Percentiles rank a stretch among this genome's conserved stretches.
These are phyloP conservation scores for Lasioglossum albipes DNA, from an alignment of 1,140 invertebrate species.

Conservation along the genomic window DNA sequence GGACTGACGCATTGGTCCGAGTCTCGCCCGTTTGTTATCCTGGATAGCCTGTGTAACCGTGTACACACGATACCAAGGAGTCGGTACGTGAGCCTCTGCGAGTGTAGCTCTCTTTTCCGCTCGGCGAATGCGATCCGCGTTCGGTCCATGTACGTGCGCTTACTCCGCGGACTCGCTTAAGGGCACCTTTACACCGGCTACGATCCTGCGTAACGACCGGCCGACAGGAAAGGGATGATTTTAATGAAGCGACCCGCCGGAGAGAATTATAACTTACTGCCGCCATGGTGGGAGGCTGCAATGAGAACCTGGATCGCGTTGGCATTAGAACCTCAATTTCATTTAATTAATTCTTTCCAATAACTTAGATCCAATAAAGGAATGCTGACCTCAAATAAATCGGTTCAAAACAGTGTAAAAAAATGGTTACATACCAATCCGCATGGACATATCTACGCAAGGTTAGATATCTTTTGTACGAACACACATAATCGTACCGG, in stretches of 20 bases:
- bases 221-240: neutral
- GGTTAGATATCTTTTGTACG: no score
- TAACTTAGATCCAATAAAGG: no score
- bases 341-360: no score
- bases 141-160: conserved; percentile 33
- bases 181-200: neutral
- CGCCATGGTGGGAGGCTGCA: no score
- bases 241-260: neutral
- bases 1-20: conserved; percentile 57
- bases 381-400: no score
- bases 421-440: no score
- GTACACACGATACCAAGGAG: neutral
- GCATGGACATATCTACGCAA: no score
- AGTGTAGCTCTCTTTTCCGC: neutral
- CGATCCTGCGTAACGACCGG: neutral
- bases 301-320: no score
- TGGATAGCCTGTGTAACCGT: neutral
- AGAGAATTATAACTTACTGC: neutral
- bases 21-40: conserved; percentile 63
- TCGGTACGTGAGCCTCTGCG: neutral
- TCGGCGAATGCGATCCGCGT: neutral
- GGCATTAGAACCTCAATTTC: no score
- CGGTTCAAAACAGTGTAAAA: no score
- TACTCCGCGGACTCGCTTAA: neutral
- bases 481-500: no score